Evolutionary conservation across 2,888 invertebrate genomes (phyloP).

Genomic region (Tenthredo scrophulariae): DNA sequence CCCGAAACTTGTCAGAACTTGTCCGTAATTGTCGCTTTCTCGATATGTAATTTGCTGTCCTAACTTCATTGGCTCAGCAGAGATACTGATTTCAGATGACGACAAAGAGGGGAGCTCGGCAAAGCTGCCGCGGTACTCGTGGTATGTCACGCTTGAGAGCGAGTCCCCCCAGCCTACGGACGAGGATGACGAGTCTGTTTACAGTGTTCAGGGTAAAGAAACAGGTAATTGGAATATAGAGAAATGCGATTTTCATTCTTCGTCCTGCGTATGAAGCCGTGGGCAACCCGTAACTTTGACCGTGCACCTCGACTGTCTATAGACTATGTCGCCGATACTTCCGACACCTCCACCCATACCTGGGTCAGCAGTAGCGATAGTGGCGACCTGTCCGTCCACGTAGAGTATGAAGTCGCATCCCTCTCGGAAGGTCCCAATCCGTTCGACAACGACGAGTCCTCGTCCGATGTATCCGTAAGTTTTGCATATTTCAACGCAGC

Average conservation of each 20-base stretch:
- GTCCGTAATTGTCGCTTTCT: background rate
- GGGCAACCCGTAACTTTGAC: background rate
- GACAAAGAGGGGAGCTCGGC: conserved; percentile 58
- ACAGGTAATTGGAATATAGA: conserved; percentile 80
- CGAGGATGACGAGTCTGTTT: conserved; percentile 81
- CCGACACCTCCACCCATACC: conserved; percentile 68
- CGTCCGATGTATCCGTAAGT: conserved; percentile 70
- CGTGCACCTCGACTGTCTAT: conserved; percentile 45
- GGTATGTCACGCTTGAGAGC: conserved; percentile 76
- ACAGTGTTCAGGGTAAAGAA: conserved; percentile 84
- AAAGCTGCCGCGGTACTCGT: conserved; percentile 65
- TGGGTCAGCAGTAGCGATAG: conserved; percentile 62
- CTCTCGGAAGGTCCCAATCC: conserved; percentile 66
- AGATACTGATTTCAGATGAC: conserved; percentile 62
- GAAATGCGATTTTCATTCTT: conserved; percentile 10
- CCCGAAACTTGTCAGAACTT: background rate
- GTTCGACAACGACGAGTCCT: conserved; percentile 62
- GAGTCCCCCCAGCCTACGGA: conserved; percentile 76
- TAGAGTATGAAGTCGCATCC: conserved; percentile 71
- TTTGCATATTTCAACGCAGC: background rate
- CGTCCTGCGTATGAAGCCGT: background rate
- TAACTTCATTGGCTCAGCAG: background rate
- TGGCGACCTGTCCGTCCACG: conserved; percentile 59
- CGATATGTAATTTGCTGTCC: background rate
- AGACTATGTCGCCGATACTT: conserved; percentile 70